phyloP scores from a whole-genome alignment of 2,888 invertebrate species.

The Cephus nigrinus region DNA sequence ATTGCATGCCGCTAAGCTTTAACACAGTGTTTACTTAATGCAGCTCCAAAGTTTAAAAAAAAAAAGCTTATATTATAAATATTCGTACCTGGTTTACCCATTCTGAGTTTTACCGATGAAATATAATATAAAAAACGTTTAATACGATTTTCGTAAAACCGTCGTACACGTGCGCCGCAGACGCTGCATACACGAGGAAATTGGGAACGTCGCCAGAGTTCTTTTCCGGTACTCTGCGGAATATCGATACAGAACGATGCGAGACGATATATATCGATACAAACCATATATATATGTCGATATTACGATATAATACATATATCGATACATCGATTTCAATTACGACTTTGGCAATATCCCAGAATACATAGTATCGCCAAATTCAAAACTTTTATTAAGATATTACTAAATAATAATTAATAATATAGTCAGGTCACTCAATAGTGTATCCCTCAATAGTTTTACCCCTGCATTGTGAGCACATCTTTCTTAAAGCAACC shows the following conservation, averaged over 20 bases:
- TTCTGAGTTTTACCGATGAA: constrained; percentile 30
- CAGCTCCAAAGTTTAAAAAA: constrained; percentile 1
- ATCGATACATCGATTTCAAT: neutral
- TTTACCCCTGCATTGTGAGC: too few relatives aligned
- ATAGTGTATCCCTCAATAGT: too few relatives aligned
- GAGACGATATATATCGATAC: neutral
- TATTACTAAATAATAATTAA: too few relatives aligned
- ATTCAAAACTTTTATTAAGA: neutral
- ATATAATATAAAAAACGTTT: constrained; percentile 12
- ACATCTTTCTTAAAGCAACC: too few relatives aligned
- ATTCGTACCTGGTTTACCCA: constrained; percentile 67
- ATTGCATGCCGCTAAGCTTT: neutral
- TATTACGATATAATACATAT: too few relatives aligned
- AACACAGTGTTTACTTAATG: neutral
- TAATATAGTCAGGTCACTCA: too few relatives aligned
- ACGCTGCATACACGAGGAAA: constrained; percentile 10
- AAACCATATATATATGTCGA: too few relatives aligned
- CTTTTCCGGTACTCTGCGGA: neutral
- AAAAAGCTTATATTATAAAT: neutral
- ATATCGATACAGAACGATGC: neutral
- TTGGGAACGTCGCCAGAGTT: neutral
- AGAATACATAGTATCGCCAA: neutral
- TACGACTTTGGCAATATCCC: neutral
- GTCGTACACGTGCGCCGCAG: constrained; percentile 15
- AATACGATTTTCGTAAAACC: neutral